Conservation (phyloP, 2,888 invertebrate species). For the Cataglyphis cursor region DNA sequence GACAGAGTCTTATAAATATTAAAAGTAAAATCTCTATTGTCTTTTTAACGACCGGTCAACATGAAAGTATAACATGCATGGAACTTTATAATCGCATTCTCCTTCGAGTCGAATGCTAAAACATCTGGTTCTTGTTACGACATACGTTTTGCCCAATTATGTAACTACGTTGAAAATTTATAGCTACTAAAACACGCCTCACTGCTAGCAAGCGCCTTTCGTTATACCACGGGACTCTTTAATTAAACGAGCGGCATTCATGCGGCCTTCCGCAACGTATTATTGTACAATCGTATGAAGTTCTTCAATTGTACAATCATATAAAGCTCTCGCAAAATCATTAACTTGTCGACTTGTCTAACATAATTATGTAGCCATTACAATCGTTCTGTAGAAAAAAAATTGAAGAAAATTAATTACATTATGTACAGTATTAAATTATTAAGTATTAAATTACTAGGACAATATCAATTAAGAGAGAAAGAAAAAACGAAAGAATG, state of each 20-base stretch:
- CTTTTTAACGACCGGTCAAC: constrained; percentile 40
- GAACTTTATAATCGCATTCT: constrained; percentile 40
- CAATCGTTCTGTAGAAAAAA: neutral
- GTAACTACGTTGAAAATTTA: constrained; percentile 47
- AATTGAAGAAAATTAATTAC: neutral
- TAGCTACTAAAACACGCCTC: constrained; percentile 43
- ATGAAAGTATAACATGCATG: constrained; percentile 23
- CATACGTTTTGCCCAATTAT: constrained; percentile 48
- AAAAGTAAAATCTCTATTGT: constrained; percentile 25
- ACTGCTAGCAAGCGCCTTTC: constrained; percentile 43
- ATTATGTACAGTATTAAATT: neutral
- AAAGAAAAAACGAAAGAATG: neutral
- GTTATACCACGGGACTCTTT: constrained; percentile 44
- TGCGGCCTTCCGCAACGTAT: constrained; percentile 8
- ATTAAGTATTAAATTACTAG: neutral
- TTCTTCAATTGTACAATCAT: neutral
- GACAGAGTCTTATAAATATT: constrained; percentile 14
- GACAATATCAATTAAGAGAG: neutral
- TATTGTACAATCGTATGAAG: neutral
- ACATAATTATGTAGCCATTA: neutral
- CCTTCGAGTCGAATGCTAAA: constrained; percentile 17
- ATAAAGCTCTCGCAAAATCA: constrained; percentile 7
- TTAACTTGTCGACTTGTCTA: neutral
- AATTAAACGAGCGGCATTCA: constrained; percentile 46
- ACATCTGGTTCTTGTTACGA: constrained; percentile 49